Conservation (phyloP, 2,113 vertebrate species). For the Stomatorhinus ivindoensis region DNA sequence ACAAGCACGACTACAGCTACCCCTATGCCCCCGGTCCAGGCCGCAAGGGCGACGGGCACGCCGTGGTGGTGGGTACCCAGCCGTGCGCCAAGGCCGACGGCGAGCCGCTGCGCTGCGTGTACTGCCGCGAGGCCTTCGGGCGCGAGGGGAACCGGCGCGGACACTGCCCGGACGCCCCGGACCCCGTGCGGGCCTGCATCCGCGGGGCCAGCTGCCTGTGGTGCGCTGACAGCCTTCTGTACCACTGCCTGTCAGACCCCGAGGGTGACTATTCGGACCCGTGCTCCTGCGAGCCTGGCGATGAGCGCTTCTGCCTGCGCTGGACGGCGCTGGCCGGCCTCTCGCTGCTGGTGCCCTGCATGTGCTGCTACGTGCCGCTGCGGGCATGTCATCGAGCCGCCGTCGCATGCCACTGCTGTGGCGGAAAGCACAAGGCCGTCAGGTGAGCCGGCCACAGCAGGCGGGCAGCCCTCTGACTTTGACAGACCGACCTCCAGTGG, state of each 20-base stretch:
- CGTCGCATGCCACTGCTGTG: conserved; percentile 86
- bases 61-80: conserved; percentile 75
- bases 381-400: conserved; percentile 89
- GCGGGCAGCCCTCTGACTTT: neutral
- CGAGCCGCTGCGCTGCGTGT: conserved; percentile 80
- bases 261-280: conserved; percentile 97
- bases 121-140: conserved; percentile 91
- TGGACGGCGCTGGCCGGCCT: conserved; percentile 89
- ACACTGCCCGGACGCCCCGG: conserved; percentile 88
- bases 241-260: conserved; percentile 99
- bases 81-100: conserved; percentile 72
- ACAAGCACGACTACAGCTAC: conserved; percentile 81
- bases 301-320: conserved; percentile 88
- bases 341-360: conserved; percentile 91
- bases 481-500: conserved; percentile 32
- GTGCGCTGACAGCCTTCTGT: conserved; percentile 96
- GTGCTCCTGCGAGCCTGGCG: conserved; percentile 88
- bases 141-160: conserved; percentile 80
- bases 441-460: conserved; percentile 57
- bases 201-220: conserved; percentile 93
- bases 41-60: conserved; percentile 20
- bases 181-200: conserved; percentile 80
- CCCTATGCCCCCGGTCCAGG: conserved; percentile 47
- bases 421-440: conserved; percentile 88
- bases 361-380: conserved; percentile 96